Evolutionary conservation across 2,113 vertebrate species (phyloP).

Genomic region (Malaclemys terrapin): DNA sequence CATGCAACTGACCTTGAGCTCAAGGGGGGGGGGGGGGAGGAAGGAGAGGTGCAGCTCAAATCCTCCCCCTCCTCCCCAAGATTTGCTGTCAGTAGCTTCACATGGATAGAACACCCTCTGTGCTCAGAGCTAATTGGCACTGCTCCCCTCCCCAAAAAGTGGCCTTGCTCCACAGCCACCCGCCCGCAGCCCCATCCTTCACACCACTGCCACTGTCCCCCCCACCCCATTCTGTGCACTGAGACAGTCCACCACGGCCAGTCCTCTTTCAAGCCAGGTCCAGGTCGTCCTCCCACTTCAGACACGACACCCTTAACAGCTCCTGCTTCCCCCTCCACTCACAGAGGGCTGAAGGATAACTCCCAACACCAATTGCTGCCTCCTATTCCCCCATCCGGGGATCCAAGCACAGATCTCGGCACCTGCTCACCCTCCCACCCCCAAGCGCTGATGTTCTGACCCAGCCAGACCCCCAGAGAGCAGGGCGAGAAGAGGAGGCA

Average conservation of each 20-base stretch:
- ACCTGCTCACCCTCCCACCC: too few species aligned
- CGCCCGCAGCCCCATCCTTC: background rate
- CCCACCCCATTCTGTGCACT: too few species aligned
- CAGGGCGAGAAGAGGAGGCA: background rate
- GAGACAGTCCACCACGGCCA: background rate
- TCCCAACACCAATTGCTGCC: background rate
- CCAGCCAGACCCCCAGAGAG: background rate
- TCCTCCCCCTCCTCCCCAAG: background rate
- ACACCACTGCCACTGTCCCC: too few species aligned
- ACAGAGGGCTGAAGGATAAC: too few species aligned
- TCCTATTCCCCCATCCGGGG: background rate
- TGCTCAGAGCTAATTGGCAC: background rate
- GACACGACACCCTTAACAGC: too few species aligned
- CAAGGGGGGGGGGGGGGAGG: too few species aligned
- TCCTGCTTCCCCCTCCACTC: too few species aligned
- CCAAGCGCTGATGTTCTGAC: background rate
- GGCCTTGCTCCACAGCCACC: background rate
- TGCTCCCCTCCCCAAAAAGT: background rate
- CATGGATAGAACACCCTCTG: background rate
- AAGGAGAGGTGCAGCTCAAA: background rate
- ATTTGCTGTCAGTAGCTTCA: background rate
- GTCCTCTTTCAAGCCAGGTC: background rate
- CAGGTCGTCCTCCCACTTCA: background rate
- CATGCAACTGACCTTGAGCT: background rate
- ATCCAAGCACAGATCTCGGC: too few species aligned